A percentile compares a stretch with the other conserved stretches of the same genome.
These are phyloP conservation scores for Lepus americanus DNA, from an alignment of 2,113 vertebrate species.

Conservation along the genomic window DNA sequence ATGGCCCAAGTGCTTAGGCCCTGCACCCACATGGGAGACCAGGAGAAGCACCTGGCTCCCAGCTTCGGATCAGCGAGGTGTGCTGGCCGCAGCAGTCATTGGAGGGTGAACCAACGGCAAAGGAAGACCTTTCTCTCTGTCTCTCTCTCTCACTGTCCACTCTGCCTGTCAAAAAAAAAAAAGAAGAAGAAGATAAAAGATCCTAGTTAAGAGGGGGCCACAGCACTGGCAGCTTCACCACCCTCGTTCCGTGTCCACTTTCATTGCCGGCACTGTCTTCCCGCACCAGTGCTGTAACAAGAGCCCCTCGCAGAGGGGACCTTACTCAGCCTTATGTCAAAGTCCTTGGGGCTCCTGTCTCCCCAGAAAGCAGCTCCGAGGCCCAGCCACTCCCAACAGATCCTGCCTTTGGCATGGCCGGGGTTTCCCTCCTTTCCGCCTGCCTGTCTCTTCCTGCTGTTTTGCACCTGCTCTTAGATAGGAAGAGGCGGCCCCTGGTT, in stretches of 20 bases:
- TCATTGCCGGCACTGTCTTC: background rate
- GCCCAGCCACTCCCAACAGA: background rate
- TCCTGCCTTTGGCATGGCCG: background rate
- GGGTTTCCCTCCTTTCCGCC: background rate
- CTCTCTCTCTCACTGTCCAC: too few species aligned
- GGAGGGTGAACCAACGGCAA: too few species aligned
- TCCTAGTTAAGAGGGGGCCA: background rate
- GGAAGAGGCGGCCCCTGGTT: accelerated
- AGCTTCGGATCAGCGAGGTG: too few species aligned
- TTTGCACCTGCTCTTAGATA: background rate
- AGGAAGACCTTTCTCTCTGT: too few species aligned
- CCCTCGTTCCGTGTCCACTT: too few species aligned
- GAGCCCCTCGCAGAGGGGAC: background rate
- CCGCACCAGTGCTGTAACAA: background rate
- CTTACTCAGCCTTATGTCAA: background rate
- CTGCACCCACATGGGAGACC: too few species aligned
- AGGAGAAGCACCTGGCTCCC: too few species aligned
- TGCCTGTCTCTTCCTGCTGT: background rate
- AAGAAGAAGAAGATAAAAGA: background rate
- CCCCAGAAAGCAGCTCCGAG: background rate
- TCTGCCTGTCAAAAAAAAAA: too few species aligned
- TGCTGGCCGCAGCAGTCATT: too few species aligned
- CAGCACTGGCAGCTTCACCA: background rate
- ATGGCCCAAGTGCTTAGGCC: too few species aligned
- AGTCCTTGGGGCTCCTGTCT: background rate